These are phyloP conservation scores for Onychomys arenicola DNA, from an alignment of 2,797 vertebrate species.

Conservation along the genomic window DNA sequence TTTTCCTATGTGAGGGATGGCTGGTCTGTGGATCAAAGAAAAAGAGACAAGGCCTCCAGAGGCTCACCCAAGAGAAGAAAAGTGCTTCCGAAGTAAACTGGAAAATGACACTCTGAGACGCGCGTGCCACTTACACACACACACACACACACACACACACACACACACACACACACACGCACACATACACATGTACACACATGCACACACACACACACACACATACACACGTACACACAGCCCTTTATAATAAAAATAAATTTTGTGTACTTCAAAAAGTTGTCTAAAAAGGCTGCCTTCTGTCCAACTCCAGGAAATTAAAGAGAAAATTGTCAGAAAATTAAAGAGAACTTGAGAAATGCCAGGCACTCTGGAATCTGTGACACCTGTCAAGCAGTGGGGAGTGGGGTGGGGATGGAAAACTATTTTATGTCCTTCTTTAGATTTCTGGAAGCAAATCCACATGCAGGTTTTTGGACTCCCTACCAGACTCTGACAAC, in stretches of 20 bases:
- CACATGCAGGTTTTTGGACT: background rate
- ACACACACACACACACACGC: no score
- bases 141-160: background rate
- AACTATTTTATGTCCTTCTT: background rate
- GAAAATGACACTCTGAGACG: background rate
- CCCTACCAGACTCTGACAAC: background rate
- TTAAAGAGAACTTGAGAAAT: background rate
- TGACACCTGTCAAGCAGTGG: background rate
- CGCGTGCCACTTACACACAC: no score
- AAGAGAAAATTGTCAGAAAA: constrained; percentile 28
- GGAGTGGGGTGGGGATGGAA: background rate
- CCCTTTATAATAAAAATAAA: background rate
- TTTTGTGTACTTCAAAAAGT: background rate
- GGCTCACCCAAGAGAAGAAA: background rate
- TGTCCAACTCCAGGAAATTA: background rate
- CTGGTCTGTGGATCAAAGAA: background rate
- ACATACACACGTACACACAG: background rate
- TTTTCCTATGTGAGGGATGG: constrained; percentile 1
- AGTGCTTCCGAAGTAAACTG: constrained; percentile 8
- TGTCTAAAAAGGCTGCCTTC: background rate
- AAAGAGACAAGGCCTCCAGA: constrained; percentile 53
- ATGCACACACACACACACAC: background rate
- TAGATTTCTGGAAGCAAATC: constrained; percentile 33
- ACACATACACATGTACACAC: no score
- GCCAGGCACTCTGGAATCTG: background rate